These are phyloP conservation scores for Leucosticte australis DNA, from an alignment of 2,113 vertebrate species.

Conservation along the genomic window DNA sequence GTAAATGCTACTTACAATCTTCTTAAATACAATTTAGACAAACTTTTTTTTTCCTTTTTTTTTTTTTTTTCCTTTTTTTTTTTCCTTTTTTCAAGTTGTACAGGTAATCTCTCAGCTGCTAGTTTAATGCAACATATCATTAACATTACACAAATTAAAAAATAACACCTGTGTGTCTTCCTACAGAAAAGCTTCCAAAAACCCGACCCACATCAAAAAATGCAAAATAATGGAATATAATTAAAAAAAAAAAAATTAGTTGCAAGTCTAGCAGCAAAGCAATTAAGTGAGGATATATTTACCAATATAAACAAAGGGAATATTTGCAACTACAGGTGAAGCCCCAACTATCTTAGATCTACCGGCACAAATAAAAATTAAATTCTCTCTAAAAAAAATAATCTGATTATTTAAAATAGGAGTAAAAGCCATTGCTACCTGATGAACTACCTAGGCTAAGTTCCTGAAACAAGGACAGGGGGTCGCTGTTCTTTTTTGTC, in stretches of 20 bases:
- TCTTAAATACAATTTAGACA: slow-evolving; percentile 87
- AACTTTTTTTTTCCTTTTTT: slow-evolving; percentile 74
- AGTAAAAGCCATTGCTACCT: slow-evolving; percentile 99
- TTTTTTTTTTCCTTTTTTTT: slow-evolving; percentile 49
- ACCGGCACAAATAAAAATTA: slow-evolving; percentile 86
- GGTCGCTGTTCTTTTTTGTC: slow-evolving; percentile 96
- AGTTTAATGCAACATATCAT: slow-evolving; percentile 78
- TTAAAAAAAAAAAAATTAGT: slow-evolving; percentile 79
- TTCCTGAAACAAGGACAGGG: slow-evolving; percentile 96
- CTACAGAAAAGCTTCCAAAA: slow-evolving; percentile 80
- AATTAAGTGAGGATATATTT: slow-evolving; percentile 78
- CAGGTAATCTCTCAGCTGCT: slow-evolving; percentile 80
- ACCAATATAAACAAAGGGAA: slow-evolving; percentile 76
- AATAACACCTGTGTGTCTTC: slow-evolving; percentile 66
- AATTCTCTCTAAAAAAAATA: slow-evolving; percentile 85
- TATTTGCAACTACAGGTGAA: slow-evolving; percentile 75
- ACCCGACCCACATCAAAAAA: slow-evolving; percentile 77
- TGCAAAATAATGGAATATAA: slow-evolving; percentile 79
- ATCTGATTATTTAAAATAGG: slow-evolving; percentile 96
- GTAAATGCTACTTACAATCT: slow-evolving; percentile 87
- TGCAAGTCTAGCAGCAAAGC: slow-evolving; percentile 84
- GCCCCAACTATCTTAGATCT: slow-evolving; percentile 76
- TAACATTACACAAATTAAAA: slow-evolving; percentile 81
- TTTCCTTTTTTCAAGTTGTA: slow-evolving; percentile 69
- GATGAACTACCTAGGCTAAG: slow-evolving; percentile 98